Evolutionary conservation across 2,888 invertebrate genomes (phyloP).

Genomic region (Pyrgus malvae): DNA sequence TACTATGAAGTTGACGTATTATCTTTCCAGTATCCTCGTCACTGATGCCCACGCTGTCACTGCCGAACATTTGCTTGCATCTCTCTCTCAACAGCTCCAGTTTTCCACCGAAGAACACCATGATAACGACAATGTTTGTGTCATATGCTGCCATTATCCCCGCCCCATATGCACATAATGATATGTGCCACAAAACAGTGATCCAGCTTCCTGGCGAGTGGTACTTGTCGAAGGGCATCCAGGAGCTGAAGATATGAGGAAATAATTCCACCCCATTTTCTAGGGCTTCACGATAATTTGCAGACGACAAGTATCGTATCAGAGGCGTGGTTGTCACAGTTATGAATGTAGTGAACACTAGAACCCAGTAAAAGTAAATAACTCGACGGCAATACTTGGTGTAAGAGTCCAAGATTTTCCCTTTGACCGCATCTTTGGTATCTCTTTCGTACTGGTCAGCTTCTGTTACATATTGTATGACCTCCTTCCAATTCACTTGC

Average conservation of each 20-base stretch:
- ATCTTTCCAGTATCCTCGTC: slow-evolving; percentile 41
- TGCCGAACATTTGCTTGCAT: slow-evolving; percentile 55
- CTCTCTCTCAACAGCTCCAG: slow-evolving; percentile 58
- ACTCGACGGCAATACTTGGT: slow-evolving; percentile 60
- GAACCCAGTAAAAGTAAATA: slow-evolving; percentile 60
- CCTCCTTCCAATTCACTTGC: slow-evolving; percentile 56
- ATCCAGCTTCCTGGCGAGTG: slow-evolving; percentile 60
- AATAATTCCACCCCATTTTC: slow-evolving; percentile 57
- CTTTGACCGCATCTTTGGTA: slow-evolving; percentile 40
- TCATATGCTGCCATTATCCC: slow-evolving; percentile 60
- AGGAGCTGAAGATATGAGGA: slow-evolving; percentile 68
- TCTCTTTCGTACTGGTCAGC: slow-evolving; percentile 62
- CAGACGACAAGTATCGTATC: slow-evolving; percentile 51
- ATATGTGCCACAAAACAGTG: slow-evolving; percentile 54
- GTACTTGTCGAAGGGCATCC: slow-evolving; percentile 67
- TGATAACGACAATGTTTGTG: slow-evolving; percentile 51
- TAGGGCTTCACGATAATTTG: slow-evolving; percentile 49
- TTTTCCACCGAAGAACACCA: slow-evolving; percentile 68
- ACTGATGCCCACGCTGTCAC: slow-evolving; percentile 33
- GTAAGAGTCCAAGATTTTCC: slow-evolving; percentile 50
- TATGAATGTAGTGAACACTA: slow-evolving; percentile 56
- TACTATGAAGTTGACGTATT: slow-evolving; percentile 52
- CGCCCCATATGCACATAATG: slow-evolving; percentile 54
- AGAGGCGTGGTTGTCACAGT: slow-evolving; percentile 52
- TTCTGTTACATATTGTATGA: slow-evolving; percentile 58